phyloP scores from a whole-genome alignment of 2,113 vertebrate species.

The Heterotilapia buettikoferi region DNA sequence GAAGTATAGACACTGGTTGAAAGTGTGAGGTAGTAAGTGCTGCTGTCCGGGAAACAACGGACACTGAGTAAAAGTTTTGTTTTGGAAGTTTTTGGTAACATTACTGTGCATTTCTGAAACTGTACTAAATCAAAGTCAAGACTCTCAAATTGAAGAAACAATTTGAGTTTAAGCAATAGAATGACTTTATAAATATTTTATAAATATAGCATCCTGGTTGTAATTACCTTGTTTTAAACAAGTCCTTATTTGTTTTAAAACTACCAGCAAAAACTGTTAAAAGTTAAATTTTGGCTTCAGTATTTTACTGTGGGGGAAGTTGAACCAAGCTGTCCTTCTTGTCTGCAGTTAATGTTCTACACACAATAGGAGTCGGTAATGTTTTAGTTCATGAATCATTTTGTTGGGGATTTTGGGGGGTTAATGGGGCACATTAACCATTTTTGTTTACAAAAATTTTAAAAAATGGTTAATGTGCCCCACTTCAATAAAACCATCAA shows the following conservation, averaged over 20 bases:
- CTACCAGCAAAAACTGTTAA: neutral
- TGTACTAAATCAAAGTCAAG: neutral
- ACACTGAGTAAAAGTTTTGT: neutral
- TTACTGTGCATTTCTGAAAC: neutral
- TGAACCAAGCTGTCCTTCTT: neutral
- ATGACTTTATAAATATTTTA: neutral
- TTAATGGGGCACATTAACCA: neutral
- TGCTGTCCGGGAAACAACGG: neutral
- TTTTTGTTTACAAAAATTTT: neutral
- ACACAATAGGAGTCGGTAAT: accelerated
- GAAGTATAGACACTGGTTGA: neutral
- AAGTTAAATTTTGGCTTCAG: neutral
- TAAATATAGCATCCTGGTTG: neutral
- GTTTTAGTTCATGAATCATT: neutral
- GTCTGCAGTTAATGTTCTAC: neutral
- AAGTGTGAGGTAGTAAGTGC: neutral
- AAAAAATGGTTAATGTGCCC: neutral
- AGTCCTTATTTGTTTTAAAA: neutral
- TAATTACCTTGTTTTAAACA: neutral
- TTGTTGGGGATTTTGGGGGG: neutral
- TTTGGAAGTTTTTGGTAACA: neutral
- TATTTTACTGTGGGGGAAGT: neutral
- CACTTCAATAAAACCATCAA: neutral
- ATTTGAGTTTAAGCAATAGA: neutral
- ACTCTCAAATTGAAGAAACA: neutral